Evolutionary conservation across 1,140 invertebrate species (phyloP).

Genomic region (Heliothis virescens): DNA sequence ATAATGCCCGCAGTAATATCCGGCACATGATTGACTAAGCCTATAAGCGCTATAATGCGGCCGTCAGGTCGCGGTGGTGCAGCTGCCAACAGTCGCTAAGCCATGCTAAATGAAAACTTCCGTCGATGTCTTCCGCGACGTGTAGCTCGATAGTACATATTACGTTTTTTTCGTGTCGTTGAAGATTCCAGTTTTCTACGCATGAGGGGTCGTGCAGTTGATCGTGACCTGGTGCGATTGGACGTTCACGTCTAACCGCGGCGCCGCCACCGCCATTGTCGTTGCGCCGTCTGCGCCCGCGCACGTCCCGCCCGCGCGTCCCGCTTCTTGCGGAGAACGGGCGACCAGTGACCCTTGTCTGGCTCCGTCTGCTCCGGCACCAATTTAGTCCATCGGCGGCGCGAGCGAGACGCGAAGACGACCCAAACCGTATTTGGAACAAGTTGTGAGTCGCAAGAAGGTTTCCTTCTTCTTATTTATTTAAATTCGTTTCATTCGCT

Average conservation of each 20-base stretch:
- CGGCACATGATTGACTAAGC: slow-evolving; percentile 11
- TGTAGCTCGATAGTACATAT: slow-evolving; percentile 57
- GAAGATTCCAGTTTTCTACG: slow-evolving; percentile 74
- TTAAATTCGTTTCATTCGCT: slow-evolving; percentile 80
- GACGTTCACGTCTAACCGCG: slow-evolving; percentile 76
- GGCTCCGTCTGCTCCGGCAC: slow-evolving; percentile 68
- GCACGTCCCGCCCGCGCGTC: slow-evolving; percentile 67
- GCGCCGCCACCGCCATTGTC: slow-evolving; percentile 67
- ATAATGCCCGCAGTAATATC: slow-evolving; percentile 20
- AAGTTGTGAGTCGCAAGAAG: slow-evolving; percentile 80
- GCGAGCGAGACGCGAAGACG: slow-evolving; percentile 58
- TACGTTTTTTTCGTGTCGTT: slow-evolving; percentile 63
- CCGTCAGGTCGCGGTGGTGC: slow-evolving; percentile 1
- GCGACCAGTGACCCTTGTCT: slow-evolving; percentile 85
- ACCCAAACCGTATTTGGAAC: slow-evolving; percentile 74
- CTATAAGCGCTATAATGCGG: neutral
- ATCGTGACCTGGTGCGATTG: slow-evolving; percentile 62
- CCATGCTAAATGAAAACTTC: slow-evolving; percentile 26
- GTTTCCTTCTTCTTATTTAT: slow-evolving; percentile 78
- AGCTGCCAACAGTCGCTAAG: slow-evolving; percentile 4
- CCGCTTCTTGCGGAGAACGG: slow-evolving; percentile 79
- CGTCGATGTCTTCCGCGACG: slow-evolving; percentile 48
- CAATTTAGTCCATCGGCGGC: slow-evolving; percentile 17
- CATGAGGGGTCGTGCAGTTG: slow-evolving; percentile 69
- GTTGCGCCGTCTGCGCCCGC: slow-evolving; percentile 77